Percentiles rank a stretch among this genome's conserved stretches.
Evolutionary conservation across 1,140 invertebrate genomes (phyloP).

Genomic region (Thalassaphorura encarpata): DNA sequence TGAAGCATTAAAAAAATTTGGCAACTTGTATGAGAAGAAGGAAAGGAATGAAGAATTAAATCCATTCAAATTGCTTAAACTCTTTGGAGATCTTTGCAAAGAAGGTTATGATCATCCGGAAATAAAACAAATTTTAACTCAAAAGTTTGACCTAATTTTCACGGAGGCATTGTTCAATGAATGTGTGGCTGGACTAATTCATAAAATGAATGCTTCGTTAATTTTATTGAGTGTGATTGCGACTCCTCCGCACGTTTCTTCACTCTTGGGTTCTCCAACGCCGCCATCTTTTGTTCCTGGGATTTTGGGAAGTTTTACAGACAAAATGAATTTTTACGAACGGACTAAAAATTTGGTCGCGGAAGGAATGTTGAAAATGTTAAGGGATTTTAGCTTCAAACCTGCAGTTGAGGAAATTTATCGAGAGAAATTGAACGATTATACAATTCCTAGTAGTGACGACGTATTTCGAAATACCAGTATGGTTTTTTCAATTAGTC

Average conservation of each 20-base stretch:
- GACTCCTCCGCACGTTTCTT: not conserved
- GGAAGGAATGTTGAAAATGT: constrained; percentile 28
- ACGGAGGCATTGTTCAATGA: constrained; percentile 11
- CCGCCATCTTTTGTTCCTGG: constrained; percentile 19
- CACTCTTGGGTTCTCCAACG: constrained; percentile 1
- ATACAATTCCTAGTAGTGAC: constrained; percentile 39
- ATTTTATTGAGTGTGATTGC: constrained; percentile 9
- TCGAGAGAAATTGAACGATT: constrained; percentile 25
- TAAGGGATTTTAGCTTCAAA: not conserved
- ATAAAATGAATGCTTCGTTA: constrained; percentile 13
- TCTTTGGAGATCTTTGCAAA: not conserved
- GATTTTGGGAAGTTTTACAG: not conserved
- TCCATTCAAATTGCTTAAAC: not conserved
- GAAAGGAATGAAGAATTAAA: not conserved
- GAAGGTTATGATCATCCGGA: not conserved
- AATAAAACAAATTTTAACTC: not conserved
- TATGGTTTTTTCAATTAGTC: constrained; percentile 47
- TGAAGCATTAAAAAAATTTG: not conserved
- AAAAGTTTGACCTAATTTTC: constrained; percentile 14
- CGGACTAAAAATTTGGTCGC: constrained; percentile 4
- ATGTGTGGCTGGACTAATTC: constrained; percentile 15
- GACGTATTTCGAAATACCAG: constrained; percentile 42
- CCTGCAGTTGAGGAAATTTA: constrained; percentile 26
- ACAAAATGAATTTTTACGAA: constrained; percentile 15
- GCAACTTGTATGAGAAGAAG: not conserved